Percentiles rank a stretch among this genome's conserved stretches.
phyloP scores from a whole-genome alignment of 2,113 vertebrate genomes.

The Oryzias celebensis region DNA sequence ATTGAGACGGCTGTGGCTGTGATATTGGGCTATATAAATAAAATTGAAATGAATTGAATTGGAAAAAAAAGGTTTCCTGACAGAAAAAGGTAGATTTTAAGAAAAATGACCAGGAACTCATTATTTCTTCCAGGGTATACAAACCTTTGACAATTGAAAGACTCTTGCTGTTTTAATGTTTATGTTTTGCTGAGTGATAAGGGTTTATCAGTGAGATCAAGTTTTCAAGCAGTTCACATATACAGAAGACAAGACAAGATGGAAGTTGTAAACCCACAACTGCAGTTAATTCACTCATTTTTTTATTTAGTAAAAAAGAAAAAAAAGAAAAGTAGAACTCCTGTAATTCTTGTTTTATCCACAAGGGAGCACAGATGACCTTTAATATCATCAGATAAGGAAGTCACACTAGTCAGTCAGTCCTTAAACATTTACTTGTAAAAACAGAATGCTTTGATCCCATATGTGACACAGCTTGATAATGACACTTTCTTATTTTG shows the following conservation, averaged over 20 bases:
- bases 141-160: neutral
- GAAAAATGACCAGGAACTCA: too few species aligned
- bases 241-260: neutral
- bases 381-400: neutral
- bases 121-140: too few species aligned
- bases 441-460: neutral
- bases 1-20: too few species aligned
- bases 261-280: conserved; percentile 1
- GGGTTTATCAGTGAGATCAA: conserved; percentile 4
- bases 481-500: neutral
- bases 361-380: conserved; percentile 45
- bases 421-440: neutral
- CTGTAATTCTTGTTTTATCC: conserved; percentile 34
- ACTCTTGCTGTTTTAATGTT: conserved; percentile 68
- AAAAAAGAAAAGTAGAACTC: conserved; percentile 3
- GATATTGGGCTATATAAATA: too few species aligned
- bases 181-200: conserved; percentile 38
- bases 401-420: neutral
- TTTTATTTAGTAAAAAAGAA: conserved; percentile 5
- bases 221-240: conserved; percentile 13
- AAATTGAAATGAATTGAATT: too few species aligned
- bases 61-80: too few species aligned
- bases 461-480: neutral
- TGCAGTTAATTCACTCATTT: conserved; percentile 18
- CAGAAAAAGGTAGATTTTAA: too few species aligned